Evolutionary conservation across 2,888 invertebrate species (phyloP).

Genomic region (Dasysyrphus tricinctus): DNA sequence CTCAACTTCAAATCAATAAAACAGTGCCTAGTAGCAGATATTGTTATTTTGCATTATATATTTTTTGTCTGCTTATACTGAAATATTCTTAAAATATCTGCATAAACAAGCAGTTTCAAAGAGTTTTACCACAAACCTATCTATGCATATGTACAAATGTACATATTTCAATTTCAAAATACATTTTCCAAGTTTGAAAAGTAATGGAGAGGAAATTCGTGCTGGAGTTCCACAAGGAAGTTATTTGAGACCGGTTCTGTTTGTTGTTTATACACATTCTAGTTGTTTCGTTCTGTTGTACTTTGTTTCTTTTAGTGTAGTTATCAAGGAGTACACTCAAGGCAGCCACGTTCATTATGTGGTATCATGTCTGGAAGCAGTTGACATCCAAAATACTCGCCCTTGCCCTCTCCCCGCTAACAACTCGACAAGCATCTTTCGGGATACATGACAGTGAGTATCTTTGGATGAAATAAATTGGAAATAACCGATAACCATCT

Average conservation of each 20-base stretch:
- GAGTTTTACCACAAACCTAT: too few species aligned
- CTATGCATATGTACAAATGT: too few species aligned
- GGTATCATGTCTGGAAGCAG: constrained; percentile 89
- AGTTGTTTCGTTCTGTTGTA: background rate
- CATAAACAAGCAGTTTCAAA: too few species aligned
- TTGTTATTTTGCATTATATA: too few species aligned
- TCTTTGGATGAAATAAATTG: constrained; percentile 50
- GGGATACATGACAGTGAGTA: constrained; percentile 80
- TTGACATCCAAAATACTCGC: constrained; percentile 81
- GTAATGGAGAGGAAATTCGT: too few species aligned
- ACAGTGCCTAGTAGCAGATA: too few species aligned
- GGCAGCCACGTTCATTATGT: constrained; percentile 96
- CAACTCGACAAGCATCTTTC: constrained; percentile 82
- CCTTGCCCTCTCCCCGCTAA: constrained; percentile 76
- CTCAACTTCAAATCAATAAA: too few species aligned
- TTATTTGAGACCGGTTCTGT: background rate
- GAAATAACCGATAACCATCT: constrained; percentile 47
- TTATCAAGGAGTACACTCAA: constrained; percentile 93
- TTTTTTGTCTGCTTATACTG: too few species aligned
- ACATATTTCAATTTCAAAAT: too few species aligned
- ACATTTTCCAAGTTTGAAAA: too few species aligned
- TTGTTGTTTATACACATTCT: background rate
- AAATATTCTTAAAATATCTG: too few species aligned
- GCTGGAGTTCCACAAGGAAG: background rate
- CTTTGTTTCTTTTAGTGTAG: constrained; percentile 83